Conservation (phyloP, 2,888 invertebrate species). For the Xestia xanthographa region DNA sequence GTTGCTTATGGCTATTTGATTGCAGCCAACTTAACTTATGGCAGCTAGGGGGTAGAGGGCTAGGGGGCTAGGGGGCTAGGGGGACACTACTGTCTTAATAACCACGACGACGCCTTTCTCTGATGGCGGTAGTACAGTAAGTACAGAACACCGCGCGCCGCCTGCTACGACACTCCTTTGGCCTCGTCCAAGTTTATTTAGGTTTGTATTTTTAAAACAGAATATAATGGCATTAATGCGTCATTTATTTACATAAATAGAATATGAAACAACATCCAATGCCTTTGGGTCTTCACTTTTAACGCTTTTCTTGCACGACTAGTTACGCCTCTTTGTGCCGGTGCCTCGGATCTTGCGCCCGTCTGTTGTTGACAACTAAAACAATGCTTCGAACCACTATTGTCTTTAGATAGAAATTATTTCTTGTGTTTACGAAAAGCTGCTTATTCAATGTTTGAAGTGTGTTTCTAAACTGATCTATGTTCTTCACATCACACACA, state of each 20-base stretch:
- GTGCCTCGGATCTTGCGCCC: not conserved
- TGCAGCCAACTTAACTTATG: not conserved
- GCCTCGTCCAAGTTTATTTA: not conserved
- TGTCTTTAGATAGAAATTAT: constrained; percentile 17
- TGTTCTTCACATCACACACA: too few relatives aligned
- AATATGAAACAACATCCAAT: not conserved
- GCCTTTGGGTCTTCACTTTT: not conserved
- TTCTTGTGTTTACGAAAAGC: constrained; percentile 1
- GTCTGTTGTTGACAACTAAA: not conserved
- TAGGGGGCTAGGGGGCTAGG: not conserved
- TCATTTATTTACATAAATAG: not conserved
- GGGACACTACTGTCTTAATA: not conserved
- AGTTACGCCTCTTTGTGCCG: not conserved
- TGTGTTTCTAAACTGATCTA: not conserved
- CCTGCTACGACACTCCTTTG: not conserved
- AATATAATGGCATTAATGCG: not conserved
- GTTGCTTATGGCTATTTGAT: constrained; percentile 21
- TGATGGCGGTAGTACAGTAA: not conserved
- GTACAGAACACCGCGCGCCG: not conserved
- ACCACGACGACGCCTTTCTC: not conserved
- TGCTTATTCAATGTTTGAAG: not conserved
- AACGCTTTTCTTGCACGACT: not conserved
- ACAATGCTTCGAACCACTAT: constrained; percentile 8
- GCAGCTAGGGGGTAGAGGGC: not conserved
- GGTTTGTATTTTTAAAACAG: not conserved